These are phyloP conservation scores for Lanius collurio DNA, from an alignment of 2,113 vertebrate genomes.

Conservation along the genomic window DNA sequence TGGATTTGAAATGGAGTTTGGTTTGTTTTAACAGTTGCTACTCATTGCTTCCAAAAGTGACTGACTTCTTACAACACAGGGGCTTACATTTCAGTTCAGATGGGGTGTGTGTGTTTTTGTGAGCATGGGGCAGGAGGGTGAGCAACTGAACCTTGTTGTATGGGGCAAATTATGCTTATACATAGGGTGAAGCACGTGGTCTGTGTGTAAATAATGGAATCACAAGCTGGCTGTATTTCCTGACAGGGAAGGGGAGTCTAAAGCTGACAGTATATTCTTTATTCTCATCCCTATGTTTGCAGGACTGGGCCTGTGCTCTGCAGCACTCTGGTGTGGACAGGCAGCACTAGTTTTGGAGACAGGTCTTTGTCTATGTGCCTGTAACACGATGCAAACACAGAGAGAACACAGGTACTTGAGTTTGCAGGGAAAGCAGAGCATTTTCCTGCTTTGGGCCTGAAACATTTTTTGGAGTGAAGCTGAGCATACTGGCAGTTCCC, in stretches of 20 bases:
- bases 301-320: not conserved
- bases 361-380: not conserved
- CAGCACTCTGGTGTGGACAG: not conserved
- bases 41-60: slow-evolving; percentile 3
- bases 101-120: not conserved
- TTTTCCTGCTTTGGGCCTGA: not conserved
- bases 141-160: not conserved
- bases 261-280: not conserved
- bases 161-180: not conserved
- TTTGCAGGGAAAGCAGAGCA: not conserved
- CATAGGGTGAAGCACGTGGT: not conserved
- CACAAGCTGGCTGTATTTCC: not conserved
- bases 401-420: accelerated
- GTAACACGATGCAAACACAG: not conserved
- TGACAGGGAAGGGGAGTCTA: not conserved
- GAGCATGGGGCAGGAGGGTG: not conserved
- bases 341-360: no score
- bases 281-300: not conserved
- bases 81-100: not conserved
- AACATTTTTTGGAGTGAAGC: not conserved
- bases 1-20: slow-evolving; percentile 11
- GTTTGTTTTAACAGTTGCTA: slow-evolving; percentile 65
- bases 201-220: not conserved
- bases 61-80: not conserved
- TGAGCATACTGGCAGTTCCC: not conserved